Percentiles rank a stretch among this genome's conserved stretches.
phyloP scores from a whole-genome alignment of 2,113 vertebrate genomes.

The Cyanoramphus novaezelandiae region DNA sequence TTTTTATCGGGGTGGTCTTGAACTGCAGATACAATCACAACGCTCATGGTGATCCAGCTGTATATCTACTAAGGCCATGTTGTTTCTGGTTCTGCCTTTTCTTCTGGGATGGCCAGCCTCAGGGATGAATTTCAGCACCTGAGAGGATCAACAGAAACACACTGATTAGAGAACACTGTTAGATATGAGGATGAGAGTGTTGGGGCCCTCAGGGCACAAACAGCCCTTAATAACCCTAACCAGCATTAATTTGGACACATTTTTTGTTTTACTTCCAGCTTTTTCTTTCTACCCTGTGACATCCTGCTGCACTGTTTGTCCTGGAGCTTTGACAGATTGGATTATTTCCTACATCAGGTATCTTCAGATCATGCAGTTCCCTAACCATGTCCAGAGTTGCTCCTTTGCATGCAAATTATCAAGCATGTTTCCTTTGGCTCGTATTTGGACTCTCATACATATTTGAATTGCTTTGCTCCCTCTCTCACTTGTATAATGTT shows the following conservation, averaged over 20 bases:
- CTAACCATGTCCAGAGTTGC: background rate
- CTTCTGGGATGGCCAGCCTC: constrained; percentile 75
- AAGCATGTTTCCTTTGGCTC: background rate
- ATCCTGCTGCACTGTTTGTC: background rate
- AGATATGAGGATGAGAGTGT: background rate
- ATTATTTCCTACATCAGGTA: background rate
- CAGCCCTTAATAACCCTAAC: background rate
- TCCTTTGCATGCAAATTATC: background rate
- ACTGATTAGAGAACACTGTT: background rate
- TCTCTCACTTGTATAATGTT: background rate
- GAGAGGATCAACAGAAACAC: constrained; percentile 36
- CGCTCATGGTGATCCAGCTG: constrained; percentile 91
- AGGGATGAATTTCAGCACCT: constrained; percentile 93
- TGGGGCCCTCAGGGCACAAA: background rate
- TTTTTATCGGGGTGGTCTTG: constrained; percentile 88
- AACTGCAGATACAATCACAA: constrained; percentile 91
- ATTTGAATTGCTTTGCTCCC: background rate
- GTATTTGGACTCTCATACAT: background rate
- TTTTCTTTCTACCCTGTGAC: background rate
- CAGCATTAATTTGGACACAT: background rate
- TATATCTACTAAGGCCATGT: constrained; percentile 87
- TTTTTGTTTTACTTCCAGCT: constrained; percentile 1
- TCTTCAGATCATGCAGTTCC: background rate
- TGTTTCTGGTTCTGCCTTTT: constrained; percentile 78
- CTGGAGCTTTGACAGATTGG: background rate